Evolutionary conservation across 2,113 vertebrate species (phyloP), one percentile per base, ranked within the genome.

Genomic region (Oreocharis arfaki): DNA sequence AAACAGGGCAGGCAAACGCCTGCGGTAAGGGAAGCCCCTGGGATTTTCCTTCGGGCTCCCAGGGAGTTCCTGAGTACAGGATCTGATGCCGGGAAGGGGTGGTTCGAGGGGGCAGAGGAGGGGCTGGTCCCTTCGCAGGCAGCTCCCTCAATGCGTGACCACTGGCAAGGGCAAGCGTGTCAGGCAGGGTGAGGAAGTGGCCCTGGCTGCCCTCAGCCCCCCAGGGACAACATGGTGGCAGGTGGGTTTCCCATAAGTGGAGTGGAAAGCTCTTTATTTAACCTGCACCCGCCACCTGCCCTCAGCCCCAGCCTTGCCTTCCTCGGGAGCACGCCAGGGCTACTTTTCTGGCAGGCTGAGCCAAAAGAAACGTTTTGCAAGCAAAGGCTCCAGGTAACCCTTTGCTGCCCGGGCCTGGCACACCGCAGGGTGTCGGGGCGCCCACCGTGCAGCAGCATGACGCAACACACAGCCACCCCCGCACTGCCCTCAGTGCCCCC

Each of bases 261-360:
- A 95, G 84, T 97, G 96, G 96, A 96, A 97, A 97, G 92, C 83
- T 95, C 93, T 95, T 88, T 88, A 93, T 95, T 94, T 96, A 97
- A 96, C 95, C 88, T 92, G 92, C 39, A 11, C 83, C 67, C 18
- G 0, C 59, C 95, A 95, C 94, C 76, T 92, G 79, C 92, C 90
- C 94, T 77, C 75, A 42, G 75, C 76, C 46, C 22, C 55, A 16
- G 82, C 79, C 74, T 79, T 75, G 87, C 77, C 85, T 69, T 92
- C 50, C 83, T 57, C 7, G 4, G 15, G 85, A 44, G 88, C n/a
- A 2, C 41, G 82, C 75, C 90, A 88, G 60, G 35, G 90, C 83
- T 93, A 84, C 90, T 86, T 88, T 89, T 85, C 80, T 80, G 76
- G 85, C 90, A 86, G 79, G 71, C 79, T 23, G 52, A 92, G 68